These are phyloP conservation scores for Macroglossus sobrinus DNA, from an alignment of 2,113 vertebrate genomes.

Conservation along the genomic window DNA sequence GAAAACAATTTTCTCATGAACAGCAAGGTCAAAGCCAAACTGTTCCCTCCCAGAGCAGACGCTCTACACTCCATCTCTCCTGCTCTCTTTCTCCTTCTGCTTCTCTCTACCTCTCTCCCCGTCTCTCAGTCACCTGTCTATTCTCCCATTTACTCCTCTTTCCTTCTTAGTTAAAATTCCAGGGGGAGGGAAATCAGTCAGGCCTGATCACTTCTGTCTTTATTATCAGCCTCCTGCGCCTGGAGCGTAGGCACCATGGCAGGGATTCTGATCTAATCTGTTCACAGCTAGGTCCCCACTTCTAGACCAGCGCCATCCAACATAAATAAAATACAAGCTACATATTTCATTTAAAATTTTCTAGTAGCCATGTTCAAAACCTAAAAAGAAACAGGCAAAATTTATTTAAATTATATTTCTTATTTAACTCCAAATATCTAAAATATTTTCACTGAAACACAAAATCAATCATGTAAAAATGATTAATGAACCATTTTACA, in stretches of 20 bases:
- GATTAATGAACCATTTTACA: not conserved
- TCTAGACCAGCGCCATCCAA: not conserved
- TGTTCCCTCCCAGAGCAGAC: not conserved
- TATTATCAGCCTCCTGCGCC: not conserved
- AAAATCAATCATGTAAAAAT: not conserved
- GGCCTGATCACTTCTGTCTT: not conserved
- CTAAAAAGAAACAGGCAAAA: not conserved
- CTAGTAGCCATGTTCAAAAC: not conserved
- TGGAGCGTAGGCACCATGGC: rapidly evolving
- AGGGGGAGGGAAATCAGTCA: not conserved
- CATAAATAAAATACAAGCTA: not conserved
- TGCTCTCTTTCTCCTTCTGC: not conserved
- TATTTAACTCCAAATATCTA: not conserved
- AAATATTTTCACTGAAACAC: not conserved
- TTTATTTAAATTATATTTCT: not conserved
- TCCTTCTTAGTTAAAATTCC: not conserved
- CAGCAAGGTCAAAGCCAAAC: not conserved
- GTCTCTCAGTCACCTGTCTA: not conserved
- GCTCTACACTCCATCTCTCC: not conserved
- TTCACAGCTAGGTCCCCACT: not conserved
- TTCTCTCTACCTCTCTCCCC: not conserved
- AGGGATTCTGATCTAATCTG: not conserved
- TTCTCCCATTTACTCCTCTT: not conserved
- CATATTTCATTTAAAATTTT: not conserved
- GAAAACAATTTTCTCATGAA: not conserved